Evolutionary conservation across 1,140 invertebrate species (phyloP).

Genomic region (Bombus waltoni): DNA sequence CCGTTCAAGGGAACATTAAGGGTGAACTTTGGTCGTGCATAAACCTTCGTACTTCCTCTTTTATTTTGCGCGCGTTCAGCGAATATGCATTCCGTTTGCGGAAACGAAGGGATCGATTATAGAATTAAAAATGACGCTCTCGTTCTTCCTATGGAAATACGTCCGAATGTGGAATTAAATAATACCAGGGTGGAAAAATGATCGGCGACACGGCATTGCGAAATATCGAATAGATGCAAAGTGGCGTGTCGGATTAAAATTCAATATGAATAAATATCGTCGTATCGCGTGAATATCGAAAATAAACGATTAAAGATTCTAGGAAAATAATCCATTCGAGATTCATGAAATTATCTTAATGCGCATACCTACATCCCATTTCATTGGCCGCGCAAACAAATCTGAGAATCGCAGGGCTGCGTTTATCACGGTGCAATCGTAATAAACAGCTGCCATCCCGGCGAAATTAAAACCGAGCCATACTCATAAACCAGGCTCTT

Average conservation of each 20-base stretch:
- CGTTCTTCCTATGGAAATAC: background rate
- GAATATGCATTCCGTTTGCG: background rate
- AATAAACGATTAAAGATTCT: background rate
- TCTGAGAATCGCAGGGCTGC: background rate
- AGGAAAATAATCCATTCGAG: background rate
- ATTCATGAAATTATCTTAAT: slow-evolving; percentile 37
- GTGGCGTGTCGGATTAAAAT: background rate
- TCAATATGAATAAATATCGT: background rate
- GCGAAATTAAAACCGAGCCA: slow-evolving; percentile 40
- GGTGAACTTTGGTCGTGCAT: background rate
- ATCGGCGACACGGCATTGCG: too few species aligned
- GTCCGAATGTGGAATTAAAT: background rate
- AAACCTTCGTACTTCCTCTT: background rate
- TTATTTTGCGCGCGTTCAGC: background rate
- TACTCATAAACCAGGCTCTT: slow-evolving; percentile 28
- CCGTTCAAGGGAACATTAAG: slow-evolving; percentile 15
- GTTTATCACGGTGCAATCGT: slow-evolving; percentile 3
- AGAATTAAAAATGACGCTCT: background rate
- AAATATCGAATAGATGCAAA: too few species aligned
- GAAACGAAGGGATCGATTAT: background rate
- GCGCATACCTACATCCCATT: background rate
- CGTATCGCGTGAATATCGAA: too few species aligned
- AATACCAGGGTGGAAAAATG: background rate
- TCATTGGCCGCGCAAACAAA: background rate
- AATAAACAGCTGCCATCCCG: slow-evolving; percentile 36